Percentiles rank a stretch among this genome's conserved stretches.
These are phyloP conservation scores for Drosophila tsacasi DNA, from an alignment of 1,140 invertebrate species.

Conservation along the genomic window DNA sequence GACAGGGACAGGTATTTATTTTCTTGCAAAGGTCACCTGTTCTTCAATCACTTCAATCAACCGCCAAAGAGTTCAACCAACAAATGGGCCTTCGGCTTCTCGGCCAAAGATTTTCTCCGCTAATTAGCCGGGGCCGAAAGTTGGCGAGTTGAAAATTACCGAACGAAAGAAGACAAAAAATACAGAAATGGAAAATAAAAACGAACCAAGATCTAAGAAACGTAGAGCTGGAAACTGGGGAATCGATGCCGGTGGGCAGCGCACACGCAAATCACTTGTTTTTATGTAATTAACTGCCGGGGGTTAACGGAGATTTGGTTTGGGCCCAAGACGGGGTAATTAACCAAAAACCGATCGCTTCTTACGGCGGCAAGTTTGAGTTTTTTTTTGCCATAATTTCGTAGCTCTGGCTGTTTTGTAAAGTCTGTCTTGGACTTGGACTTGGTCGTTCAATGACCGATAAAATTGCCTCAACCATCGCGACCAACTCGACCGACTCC, in stretches of 20 bases:
- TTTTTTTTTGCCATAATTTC: constrained; percentile 58
- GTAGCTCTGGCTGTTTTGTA: constrained; percentile 20
- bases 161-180: constrained; percentile 7
- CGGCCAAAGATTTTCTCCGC: constrained; percentile 50
- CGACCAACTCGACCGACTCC: constrained; percentile 49
- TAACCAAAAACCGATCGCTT: constrained; percentile 77
- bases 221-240: constrained; percentile 20
- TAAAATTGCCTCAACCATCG: constrained; percentile 71
- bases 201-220: constrained; percentile 29
- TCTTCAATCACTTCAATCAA: constrained; percentile 21
- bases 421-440: constrained; percentile 18
- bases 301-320: constrained; percentile 63
- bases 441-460: constrained; percentile 76
- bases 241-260: constrained; percentile 58
- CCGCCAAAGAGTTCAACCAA: constrained; percentile 33
- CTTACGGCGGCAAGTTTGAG: constrained; percentile 46
- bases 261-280: constrained; percentile 79
- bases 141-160: constrained; percentile 62
- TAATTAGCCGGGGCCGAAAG: constrained; percentile 55
- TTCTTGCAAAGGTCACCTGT: constrained; percentile 37
- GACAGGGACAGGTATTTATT: background rate
- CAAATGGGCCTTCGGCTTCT: constrained; percentile 23
- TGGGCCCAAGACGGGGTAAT: constrained; percentile 59
- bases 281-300: constrained; percentile 75
- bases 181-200: background rate